These are phyloP conservation scores for Drosophila helvetica DNA, from an alignment of 2,888 invertebrate species.

Conservation along the genomic window DNA sequence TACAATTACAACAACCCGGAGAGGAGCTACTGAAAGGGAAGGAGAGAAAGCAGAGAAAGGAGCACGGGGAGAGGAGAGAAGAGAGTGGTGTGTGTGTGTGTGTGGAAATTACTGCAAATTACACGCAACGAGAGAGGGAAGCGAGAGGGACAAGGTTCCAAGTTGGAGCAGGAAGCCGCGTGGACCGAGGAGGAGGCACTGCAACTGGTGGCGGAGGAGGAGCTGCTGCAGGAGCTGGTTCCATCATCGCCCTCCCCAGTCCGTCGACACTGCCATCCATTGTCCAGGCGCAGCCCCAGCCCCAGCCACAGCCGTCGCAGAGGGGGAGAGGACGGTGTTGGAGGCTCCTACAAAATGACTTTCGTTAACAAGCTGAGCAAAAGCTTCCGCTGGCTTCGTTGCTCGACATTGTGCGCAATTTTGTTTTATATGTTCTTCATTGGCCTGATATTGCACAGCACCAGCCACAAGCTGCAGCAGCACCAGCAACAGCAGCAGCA, in stretches of 20 bases:
- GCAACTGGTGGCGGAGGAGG: conserved; percentile 23
- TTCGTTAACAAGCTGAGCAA: conserved; percentile 82
- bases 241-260: conserved; percentile 36
- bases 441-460: conserved; percentile 85
- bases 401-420: conserved; percentile 86
- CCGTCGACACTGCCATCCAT: conserved; percentile 34
- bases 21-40: conserved; percentile 24
- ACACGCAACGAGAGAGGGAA: conserved; percentile 59
- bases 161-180: conserved; percentile 45
- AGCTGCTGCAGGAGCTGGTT: conserved; percentile 38
- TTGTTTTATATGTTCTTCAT: conserved; percentile 86
- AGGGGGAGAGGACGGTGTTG: conserved; percentile 23
- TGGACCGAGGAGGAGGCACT: conserved; percentile 35
- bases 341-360: conserved; percentile 73
- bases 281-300: conserved; percentile 26
- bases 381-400: conserved; percentile 83
- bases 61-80: too few species aligned
- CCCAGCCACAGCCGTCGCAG: conserved; percentile 10
- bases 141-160: conserved; percentile 34
- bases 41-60: conserved; percentile 23
- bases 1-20: conserved; percentile 59
- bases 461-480: conserved; percentile 81
- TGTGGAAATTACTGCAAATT: conserved; percentile 59
- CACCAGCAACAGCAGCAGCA: conserved; percentile 50
- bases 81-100: conserved; percentile 37